These are phyloP conservation scores for Melanotus villosus DNA, from an alignment of 2,888 invertebrate genomes.

Conservation along the genomic window DNA sequence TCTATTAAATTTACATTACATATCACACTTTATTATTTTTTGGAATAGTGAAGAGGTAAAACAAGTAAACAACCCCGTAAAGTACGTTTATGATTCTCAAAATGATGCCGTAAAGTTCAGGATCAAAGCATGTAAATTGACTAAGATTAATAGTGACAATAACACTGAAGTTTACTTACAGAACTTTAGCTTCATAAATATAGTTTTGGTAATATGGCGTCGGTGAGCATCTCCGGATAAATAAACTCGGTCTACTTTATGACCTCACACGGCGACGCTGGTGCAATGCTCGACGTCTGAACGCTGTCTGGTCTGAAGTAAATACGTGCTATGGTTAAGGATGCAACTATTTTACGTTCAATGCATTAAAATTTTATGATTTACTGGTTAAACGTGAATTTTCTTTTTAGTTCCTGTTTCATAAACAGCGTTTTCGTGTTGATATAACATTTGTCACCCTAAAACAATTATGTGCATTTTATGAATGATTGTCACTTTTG, in stretches of 20 bases:
- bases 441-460: too few species aligned
- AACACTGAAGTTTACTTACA: constrained; percentile 23
- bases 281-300: constrained; percentile 30
- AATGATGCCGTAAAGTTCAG: background rate
- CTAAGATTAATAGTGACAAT: background rate
- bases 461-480: too few species aligned
- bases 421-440: too few species aligned
- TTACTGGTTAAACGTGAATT: background rate
- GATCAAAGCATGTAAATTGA: background rate
- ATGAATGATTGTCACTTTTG: too few species aligned
- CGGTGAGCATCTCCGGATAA: constrained; percentile 28
- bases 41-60: too few species aligned
- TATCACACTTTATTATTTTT: too few species aligned
- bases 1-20: too few species aligned
- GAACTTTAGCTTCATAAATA: constrained; percentile 23
- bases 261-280: constrained; percentile 26
- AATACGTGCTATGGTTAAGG: constrained; percentile 30
- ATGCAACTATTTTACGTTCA: constrained; percentile 23
- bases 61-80: too few species aligned
- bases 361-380: constrained; percentile 21
- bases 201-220: constrained; percentile 28
- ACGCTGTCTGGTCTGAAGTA: constrained; percentile 29
- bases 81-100: too few species aligned
- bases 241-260: constrained; percentile 34
- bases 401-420: background rate